These are phyloP conservation scores for Lasioglossum oenotherae DNA, from an alignment of 2,888 invertebrate genomes.

Conservation along the genomic window DNA sequence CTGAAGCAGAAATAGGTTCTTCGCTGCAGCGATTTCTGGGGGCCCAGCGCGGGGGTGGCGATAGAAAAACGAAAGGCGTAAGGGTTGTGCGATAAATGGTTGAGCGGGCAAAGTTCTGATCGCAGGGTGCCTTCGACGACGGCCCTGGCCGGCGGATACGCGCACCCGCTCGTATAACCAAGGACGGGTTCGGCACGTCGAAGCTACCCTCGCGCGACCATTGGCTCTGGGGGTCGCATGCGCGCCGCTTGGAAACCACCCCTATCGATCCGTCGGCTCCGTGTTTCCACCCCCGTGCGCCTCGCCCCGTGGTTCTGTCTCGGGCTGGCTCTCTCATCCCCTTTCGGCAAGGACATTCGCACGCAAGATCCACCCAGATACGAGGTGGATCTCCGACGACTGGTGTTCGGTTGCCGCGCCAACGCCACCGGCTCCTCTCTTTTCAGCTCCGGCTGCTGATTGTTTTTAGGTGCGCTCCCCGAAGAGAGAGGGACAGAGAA, in stretches of 20 bases:
- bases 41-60: neutral
- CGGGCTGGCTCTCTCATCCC: constrained; percentile 37
- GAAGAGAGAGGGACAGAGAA: neutral
- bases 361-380: constrained; percentile 81
- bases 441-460: neutral
- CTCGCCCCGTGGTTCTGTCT: constrained; percentile 39
- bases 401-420: constrained; percentile 32
- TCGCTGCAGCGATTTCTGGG: neutral
- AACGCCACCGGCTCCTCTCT: constrained; percentile 33
- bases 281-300: neutral
- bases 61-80: constrained; percentile 15
- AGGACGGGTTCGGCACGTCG: constrained; percentile 74
- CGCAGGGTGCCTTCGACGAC: constrained; percentile 60
- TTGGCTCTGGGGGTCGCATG: constrained; percentile 78
- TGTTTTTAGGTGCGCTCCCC: neutral
- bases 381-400: constrained; percentile 71
- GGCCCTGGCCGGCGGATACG: constrained; percentile 75
- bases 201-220: constrained; percentile 75
- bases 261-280: constrained; percentile 79
- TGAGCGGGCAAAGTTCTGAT: constrained; percentile 38
- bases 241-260: constrained; percentile 73
- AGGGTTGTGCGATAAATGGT: neutral
- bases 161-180: constrained; percentile 36
- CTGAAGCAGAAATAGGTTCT: neutral
- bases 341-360: constrained; percentile 74